Base-by-base conservation (phyloP, 2,113 vertebrate genomes). In the Malurus elegans region DNA sequence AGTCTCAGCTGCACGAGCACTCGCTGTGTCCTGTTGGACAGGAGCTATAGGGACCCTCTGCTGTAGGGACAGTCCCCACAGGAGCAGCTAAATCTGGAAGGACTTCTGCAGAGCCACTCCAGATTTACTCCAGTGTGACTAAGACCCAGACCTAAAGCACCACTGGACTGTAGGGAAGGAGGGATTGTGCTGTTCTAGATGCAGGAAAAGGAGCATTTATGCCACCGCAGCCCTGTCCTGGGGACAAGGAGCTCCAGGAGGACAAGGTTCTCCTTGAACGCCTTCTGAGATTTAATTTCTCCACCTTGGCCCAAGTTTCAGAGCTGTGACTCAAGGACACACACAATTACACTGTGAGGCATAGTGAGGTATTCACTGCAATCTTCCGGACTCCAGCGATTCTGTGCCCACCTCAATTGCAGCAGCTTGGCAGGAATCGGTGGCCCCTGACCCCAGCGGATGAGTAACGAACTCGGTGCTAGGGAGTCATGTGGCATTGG, bases 241-340 rank as follows among this genome's bases (percentile, higher is more conserved):
- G 44, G 67, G 54, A 94, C 19, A 56, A 60, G 74, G 64, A 92
- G 78, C 54, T 84, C 58, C 28, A n/a, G 72, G 47, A 88, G 74
- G 31, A 91, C n/a, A 28, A 57, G n/a, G 32, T 34, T 80, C 54
- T 89, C 62, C 69, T 88, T 73, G 79, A 75, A 82, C 0, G 1
- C 58, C 51, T 69, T 61, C 78, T 10, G 79, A 62, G 60, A 87
- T 88, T 93, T 91, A 76, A 91, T 90, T 95, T 95, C 67, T 66
- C 47, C 51, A 56, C 71, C 38, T 75, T 71, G n/a, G 61, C 91
- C 71, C 66, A 34, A 70, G 71, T 83, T 89, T 58, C 56, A 29
- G 79, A 75, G 75, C 90, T 57, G 82, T 94, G 74, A 83, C 70
- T 95, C 91, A 88, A 93, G 93, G 92, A 58, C 88, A 69, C 17